phyloP scores from a whole-genome alignment of 35 echinoderm and acorn worm genomes.

The Anneissia japonica region DNA sequence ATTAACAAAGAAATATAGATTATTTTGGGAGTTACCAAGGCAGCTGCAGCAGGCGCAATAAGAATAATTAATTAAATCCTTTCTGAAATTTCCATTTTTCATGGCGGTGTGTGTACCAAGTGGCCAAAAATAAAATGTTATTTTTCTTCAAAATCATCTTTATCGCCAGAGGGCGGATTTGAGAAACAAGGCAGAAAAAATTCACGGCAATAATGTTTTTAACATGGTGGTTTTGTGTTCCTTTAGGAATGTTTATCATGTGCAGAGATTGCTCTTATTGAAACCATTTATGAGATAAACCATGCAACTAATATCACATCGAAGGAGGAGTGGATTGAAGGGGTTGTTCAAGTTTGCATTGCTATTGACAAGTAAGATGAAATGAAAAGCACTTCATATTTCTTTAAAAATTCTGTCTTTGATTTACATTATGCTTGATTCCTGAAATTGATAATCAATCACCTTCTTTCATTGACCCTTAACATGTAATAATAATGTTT shows the following conservation, averaged over 20 bases:
- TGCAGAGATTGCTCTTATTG: constrained; percentile 11
- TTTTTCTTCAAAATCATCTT: no score
- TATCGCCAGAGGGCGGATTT: no score
- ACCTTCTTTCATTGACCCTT: not conserved
- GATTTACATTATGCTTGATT: not conserved
- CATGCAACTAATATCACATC: not conserved
- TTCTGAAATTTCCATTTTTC: no score
- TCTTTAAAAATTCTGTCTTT: not conserved
- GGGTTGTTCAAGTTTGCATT: constrained; percentile 8
- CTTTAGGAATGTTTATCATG: constrained; percentile 34
- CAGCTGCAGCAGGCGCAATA: no score
- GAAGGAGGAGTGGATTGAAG: constrained; percentile 33
- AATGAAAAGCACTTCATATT: not conserved
- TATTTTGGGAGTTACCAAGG: no score
- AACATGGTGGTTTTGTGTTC: not conserved
- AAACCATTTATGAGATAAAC: constrained; percentile 16
- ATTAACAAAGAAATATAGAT: no score
- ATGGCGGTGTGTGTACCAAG: no score
- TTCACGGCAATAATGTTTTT: no score
- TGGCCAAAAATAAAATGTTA: no score
- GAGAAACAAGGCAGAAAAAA: no score
- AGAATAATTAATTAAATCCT: no score
- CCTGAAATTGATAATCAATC: not conserved
- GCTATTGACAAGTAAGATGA: constrained; percentile 19
- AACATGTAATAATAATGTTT: not conserved